Base-by-base conservation (phyloP, 2,888 invertebrate species). In the Mylabris sibirica region DNA sequence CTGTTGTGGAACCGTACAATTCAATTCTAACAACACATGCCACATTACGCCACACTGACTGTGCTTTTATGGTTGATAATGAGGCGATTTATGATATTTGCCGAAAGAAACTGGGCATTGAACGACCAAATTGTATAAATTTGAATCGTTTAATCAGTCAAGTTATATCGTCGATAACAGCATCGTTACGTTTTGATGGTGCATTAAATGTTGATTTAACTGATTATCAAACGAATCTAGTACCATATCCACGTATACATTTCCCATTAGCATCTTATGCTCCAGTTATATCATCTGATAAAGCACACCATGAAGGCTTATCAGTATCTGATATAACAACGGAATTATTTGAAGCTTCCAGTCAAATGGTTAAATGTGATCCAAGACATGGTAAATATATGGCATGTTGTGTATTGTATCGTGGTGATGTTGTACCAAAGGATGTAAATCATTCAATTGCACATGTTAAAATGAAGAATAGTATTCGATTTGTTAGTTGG, bases 181-280 rank as follows among this genome's bases (percentile, higher is more conserved):
- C 97, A 1, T 96, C 96, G 0, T 88, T 97, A 44, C 91, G 96
- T 66, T 97, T 97, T 86, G 96, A 95, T 85, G 96, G 96, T 77
- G 96, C 96, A 12, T 89, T 96, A 70, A 97, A 97, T 86, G 96
- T 97, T 67, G 96, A 97, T 86, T 88, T 97, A 75, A 96, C 95
- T 30, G 96, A 97, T 87, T 97, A 97, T 89, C 96, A 97, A 87
- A 95, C 95, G 70, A 95, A 95, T 86, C 86, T 95, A 87, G 95
- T 97, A 78, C 97, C 97, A 64, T 97, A 97, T 86, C 97, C 97
- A 4, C 91, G 97, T 79, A 97, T 97, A 81, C 97, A 97, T 84
- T 97, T 97, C 89, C 97, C 97, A 11, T 87, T 97, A 77, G 94
- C 93, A 73, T 93, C 97, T 3, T 96, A 96, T 83, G 95, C 96